These are phyloP conservation scores for Amphiprion ocellaris DNA, from an alignment of 2,113 vertebrate genomes.

Conservation along the genomic window DNA sequence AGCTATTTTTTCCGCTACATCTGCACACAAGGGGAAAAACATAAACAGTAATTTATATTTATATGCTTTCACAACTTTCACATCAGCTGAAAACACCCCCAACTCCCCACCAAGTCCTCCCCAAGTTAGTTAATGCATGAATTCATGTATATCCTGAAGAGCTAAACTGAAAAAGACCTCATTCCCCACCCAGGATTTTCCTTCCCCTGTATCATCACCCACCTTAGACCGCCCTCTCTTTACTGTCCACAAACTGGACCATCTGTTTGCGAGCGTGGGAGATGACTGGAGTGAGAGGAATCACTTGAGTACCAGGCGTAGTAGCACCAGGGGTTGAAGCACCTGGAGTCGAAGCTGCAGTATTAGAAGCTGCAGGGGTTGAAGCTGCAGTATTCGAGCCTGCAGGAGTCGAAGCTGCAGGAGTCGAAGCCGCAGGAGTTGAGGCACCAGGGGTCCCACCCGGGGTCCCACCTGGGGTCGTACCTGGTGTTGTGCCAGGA, in stretches of 20 bases:
- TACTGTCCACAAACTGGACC: slow-evolving; percentile 75
- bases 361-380: not conserved
- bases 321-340: slow-evolving; percentile 53
- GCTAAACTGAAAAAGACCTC: slow-evolving; percentile 30
- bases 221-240: slow-evolving; percentile 72
- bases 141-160: slow-evolving; percentile 25
- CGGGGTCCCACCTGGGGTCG: slow-evolving; percentile 66
- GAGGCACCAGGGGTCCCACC: slow-evolving; percentile 32
- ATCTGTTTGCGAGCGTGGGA: slow-evolving; percentile 79
- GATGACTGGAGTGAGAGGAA: slow-evolving; percentile 76
- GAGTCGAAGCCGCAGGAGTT: slow-evolving; percentile 17
- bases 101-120: not conserved
- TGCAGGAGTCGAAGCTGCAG: slow-evolving; percentile 33
- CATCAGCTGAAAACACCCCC: slow-evolving; percentile 14
- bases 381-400: slow-evolving; percentile 12
- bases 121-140: slow-evolving; percentile 19
- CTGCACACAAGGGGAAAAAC: not conserved
- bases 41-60: not conserved
- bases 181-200: slow-evolving; percentile 12
- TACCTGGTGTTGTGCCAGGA: slow-evolving; percentile 74
- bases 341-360: slow-evolving; percentile 30
- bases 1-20: not conserved
- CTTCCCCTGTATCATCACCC: not conserved
- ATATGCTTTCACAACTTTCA: not conserved
- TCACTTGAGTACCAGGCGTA: slow-evolving; percentile 49